These are phyloP conservation scores for Dipodomys spectabilis DNA, from an alignment of 2,113 vertebrate species.

Conservation along the genomic window DNA sequence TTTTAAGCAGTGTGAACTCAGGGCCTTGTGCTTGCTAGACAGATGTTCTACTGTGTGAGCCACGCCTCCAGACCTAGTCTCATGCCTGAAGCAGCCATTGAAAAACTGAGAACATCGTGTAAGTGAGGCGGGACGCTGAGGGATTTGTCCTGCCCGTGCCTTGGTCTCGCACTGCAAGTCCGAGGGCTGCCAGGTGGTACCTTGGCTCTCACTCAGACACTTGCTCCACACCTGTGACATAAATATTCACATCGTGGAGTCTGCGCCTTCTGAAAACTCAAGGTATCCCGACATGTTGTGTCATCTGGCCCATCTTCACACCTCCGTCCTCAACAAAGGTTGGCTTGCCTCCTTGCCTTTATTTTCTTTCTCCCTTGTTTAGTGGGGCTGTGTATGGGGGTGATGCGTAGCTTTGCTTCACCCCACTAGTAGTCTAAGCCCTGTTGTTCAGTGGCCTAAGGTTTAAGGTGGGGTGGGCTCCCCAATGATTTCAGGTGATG, in stretches of 20 bases:
- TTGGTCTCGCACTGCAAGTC: background rate
- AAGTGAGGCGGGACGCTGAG: background rate
- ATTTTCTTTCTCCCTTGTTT: background rate
- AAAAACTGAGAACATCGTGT: background rate
- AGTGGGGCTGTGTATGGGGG: no score
- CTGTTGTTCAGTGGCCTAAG: background rate
- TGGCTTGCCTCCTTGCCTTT: background rate
- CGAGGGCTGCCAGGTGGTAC: background rate
- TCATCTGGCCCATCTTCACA: rapidly evolving
- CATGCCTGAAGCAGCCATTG: background rate
- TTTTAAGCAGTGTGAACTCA: no score
- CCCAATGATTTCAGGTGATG: no score
- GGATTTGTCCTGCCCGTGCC: rapidly evolving
- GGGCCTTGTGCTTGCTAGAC: no score
- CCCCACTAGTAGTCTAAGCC: background rate
- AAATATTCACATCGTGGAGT: background rate
- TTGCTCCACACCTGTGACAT: background rate
- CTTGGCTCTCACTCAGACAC: background rate
- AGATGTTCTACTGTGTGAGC: no score
- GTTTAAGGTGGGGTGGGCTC: no score
- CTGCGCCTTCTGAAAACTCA: no score
- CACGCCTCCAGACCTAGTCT: no score
- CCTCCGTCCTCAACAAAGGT: background rate
- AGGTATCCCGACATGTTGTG: background rate
- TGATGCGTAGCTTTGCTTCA: background rate